A percentile compares a stretch with the other conserved stretches of the same genome.
Evolutionary conservation across 2,113 vertebrate species (phyloP).

Genomic region (Microcebus ravelobensis): DNA sequence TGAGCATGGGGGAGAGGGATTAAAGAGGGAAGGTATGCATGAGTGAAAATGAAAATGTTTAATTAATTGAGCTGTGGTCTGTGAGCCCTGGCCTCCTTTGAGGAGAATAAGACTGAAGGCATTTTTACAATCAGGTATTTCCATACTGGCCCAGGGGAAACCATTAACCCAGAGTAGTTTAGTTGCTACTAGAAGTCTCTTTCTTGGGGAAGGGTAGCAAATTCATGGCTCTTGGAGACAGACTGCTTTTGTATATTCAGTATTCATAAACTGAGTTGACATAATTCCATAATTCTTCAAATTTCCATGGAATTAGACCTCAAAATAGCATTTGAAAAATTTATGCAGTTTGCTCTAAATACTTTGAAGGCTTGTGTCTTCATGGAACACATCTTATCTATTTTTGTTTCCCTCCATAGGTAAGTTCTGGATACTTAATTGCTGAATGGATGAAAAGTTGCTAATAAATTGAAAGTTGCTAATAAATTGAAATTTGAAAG

Average conservation of each 20-base stretch:
- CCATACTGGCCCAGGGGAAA: neutral
- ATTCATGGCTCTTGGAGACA: neutral
- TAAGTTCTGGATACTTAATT: neutral
- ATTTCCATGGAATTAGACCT: neutral
- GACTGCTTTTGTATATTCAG: neutral
- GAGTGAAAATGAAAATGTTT: neutral
- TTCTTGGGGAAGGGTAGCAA: neutral
- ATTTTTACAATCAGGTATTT: neutral
- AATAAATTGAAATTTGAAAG: constrained; percentile 2
- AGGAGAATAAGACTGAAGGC: neutral
- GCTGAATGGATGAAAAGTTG: neutral
- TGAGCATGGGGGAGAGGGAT: neutral
- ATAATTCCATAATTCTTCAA: neutral
- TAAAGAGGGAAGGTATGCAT: neutral
- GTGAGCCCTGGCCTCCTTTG: neutral
- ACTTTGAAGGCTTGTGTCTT: neutral
- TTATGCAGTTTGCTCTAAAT: neutral
- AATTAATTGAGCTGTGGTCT: neutral
- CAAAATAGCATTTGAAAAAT: neutral
- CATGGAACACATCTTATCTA: neutral
- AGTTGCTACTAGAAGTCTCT: neutral
- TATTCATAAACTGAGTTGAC: neutral
- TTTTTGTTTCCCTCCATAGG: neutral
- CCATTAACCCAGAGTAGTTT: neutral
- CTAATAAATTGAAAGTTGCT: neutral